Evolutionary conservation across 92 coral and sea anemone genomes (phyloP).

Genomic region (Siderastrea siderea): DNA sequence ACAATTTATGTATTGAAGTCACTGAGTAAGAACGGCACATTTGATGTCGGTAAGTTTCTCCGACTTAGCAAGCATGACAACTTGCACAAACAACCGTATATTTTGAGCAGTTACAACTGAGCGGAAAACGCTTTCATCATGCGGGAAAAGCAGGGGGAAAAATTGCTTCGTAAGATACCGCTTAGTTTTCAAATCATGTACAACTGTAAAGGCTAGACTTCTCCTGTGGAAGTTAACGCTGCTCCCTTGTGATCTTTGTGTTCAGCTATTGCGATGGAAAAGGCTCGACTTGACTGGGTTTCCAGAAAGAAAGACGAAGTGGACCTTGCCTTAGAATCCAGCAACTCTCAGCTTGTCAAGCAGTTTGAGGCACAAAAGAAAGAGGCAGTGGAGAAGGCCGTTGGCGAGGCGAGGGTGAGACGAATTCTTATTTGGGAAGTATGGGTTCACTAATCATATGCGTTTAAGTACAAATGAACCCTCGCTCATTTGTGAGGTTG

Average conservation of each 20-base stretch:
- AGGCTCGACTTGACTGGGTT: slow-evolving; percentile 68
- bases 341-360: slow-evolving; percentile 68
- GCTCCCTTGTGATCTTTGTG: neutral
- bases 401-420: slow-evolving; percentile 83
- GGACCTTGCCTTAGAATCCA: slow-evolving; percentile 63
- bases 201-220: neutral
- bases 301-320: slow-evolving; percentile 59
- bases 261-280: slow-evolving; percentile 78
- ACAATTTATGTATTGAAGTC: too few species aligned
- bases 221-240: neutral
- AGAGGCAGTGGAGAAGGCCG: slow-evolving; percentile 81
- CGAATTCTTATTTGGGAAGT: neutral
- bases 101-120: too few species aligned
- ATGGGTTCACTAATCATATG: neutral
- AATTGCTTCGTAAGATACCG: too few species aligned
- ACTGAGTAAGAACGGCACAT: too few species aligned
- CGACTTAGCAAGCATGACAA: too few species aligned
- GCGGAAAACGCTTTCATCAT: too few species aligned
- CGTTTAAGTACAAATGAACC: neutral
- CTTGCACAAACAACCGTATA: too few species aligned
- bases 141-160: too few species aligned
- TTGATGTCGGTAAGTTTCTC: too few species aligned
- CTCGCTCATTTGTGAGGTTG: too few species aligned
- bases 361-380: slow-evolving; percentile 77
- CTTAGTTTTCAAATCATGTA: too few species aligned